phyloP scores from a whole-genome alignment of 1,140 invertebrate species.

The Drosophila truncata region DNA sequence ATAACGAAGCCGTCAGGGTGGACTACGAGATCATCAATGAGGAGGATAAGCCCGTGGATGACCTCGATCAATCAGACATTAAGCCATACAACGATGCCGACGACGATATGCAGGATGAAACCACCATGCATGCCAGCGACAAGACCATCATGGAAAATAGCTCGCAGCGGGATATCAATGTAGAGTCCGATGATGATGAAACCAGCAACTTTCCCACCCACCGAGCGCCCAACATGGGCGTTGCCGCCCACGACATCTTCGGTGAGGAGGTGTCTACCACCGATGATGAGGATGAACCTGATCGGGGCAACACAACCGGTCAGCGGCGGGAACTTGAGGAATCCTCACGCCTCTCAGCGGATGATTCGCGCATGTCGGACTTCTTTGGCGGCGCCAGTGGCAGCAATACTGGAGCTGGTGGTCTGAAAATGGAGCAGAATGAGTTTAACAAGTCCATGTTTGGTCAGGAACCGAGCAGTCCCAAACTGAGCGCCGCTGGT shows the following conservation, averaged over 20 bases:
- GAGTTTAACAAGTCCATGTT: conserved; percentile 78
- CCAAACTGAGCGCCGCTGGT: conserved; percentile 64
- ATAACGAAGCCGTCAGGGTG: conserved; percentile 95
- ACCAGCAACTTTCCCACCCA: conserved; percentile 71
- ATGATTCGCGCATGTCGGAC: conserved; percentile 91
- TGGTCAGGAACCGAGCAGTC: conserved; percentile 58
- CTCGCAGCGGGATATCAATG: conserved; percentile 79
- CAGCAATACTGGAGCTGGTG: conserved; percentile 28
- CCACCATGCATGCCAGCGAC: conserved; percentile 57
- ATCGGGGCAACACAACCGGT: conserved; percentile 86
- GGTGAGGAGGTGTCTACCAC: conserved; percentile 95
- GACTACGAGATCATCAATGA: conserved; percentile 97
- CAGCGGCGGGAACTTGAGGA: conserved; percentile 90
- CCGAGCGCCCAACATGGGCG: conserved; percentile 68
- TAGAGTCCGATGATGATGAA: conserved; percentile 81
- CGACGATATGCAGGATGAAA: conserved; percentile 84
- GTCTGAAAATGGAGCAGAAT: conserved; percentile 67
- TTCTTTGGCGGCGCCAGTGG: conserved; percentile 84
- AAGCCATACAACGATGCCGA: conserved; percentile 87
- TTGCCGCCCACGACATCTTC: conserved; percentile 94
- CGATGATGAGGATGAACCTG: conserved; percentile 90
- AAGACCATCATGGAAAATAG: conserved; percentile 64
- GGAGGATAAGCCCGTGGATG: conserved; percentile 88
- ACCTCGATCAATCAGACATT: conserved; percentile 79
- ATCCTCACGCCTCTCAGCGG: conserved; percentile 90